Conservation (phyloP, 2,113 vertebrate genomes). For the Petaurus breviceps region DNA sequence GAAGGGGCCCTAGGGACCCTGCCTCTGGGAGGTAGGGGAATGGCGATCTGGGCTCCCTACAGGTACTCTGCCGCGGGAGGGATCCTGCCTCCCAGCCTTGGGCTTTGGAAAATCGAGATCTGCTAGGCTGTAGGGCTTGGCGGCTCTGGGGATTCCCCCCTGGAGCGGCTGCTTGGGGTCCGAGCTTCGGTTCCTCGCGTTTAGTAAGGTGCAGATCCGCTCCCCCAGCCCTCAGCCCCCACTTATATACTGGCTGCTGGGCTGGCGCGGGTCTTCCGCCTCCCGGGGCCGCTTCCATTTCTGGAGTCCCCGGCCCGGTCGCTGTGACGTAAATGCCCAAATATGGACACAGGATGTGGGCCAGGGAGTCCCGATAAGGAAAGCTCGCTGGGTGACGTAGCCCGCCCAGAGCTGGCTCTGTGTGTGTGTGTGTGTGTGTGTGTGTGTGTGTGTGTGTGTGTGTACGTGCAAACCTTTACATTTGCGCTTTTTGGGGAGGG, state of each 20-base stretch:
- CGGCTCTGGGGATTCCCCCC: conserved; percentile 20
- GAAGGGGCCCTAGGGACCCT: conserved; percentile 75
- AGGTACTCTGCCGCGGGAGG: conserved; percentile 16
- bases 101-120: neutral
- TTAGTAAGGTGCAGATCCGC: conserved; percentile 74
- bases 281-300: conserved; percentile 96
- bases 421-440: conserved; percentile 30
- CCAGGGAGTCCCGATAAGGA: conserved; percentile 94
- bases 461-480: neutral
- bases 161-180: neutral
- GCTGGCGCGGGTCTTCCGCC: conserved; percentile 91
- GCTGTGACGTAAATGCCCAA: conserved; percentile 96
- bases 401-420: conserved; percentile 57
- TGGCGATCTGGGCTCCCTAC: conserved; percentile 35
- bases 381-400: conserved; percentile 90
- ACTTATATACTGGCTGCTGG: conserved; percentile 92
- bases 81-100: conserved; percentile 10
- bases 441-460: conserved; percentile 49
- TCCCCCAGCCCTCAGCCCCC: conserved; percentile 81
- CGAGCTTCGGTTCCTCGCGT: conserved; percentile 47
- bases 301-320: conserved; percentile 94
- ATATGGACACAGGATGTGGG: conserved; percentile 98
- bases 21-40: conserved; percentile 61
- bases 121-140: neutral
- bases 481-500: neutral